phyloP scores from a whole-genome alignment of 2,888 invertebrate species.

The Leptura quadrifasciata region DNA sequence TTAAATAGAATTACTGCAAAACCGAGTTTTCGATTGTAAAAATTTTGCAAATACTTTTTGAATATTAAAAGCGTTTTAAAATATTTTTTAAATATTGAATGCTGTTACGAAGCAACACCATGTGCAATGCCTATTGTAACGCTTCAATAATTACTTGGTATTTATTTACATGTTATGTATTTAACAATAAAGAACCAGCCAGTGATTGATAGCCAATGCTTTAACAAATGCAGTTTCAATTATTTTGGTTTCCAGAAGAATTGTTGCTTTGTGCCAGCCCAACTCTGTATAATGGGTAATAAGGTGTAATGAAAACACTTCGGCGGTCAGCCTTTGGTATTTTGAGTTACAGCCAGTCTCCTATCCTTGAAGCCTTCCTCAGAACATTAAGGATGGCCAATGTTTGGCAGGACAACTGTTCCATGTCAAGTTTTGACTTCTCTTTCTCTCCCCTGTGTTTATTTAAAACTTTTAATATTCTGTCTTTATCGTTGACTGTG shows the following conservation, averaged over 20 bases:
- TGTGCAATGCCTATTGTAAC: no score
- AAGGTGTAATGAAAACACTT: slow-evolving; percentile 43
- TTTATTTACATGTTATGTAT: no score
- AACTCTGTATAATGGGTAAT: slow-evolving; percentile 20
- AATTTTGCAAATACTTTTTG: no score
- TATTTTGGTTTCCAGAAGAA: background rate
- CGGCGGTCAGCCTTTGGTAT: slow-evolving; percentile 43
- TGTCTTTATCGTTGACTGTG: slow-evolving; percentile 29
- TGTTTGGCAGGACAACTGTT: slow-evolving; percentile 27
- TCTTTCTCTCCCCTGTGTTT: slow-evolving; percentile 20
- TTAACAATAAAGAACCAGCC: no score
- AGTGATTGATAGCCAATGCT: no score
- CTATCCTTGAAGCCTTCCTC: slow-evolving; percentile 25
- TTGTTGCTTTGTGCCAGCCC: background rate
- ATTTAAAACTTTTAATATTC: slow-evolving; percentile 16
- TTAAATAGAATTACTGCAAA: no score
- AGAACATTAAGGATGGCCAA: slow-evolving; percentile 16
- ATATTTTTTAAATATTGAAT: no score
- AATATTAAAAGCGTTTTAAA: no score
- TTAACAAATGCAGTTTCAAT: no score
- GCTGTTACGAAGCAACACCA: no score
- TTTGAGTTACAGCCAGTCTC: slow-evolving; percentile 36
- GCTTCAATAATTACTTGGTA: no score
- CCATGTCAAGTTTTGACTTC: slow-evolving; percentile 17
- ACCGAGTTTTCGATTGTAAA: no score